These are phyloP conservation scores for Carassius auratus DNA, from an alignment of 2,113 vertebrate species.

Conservation along the genomic window DNA sequence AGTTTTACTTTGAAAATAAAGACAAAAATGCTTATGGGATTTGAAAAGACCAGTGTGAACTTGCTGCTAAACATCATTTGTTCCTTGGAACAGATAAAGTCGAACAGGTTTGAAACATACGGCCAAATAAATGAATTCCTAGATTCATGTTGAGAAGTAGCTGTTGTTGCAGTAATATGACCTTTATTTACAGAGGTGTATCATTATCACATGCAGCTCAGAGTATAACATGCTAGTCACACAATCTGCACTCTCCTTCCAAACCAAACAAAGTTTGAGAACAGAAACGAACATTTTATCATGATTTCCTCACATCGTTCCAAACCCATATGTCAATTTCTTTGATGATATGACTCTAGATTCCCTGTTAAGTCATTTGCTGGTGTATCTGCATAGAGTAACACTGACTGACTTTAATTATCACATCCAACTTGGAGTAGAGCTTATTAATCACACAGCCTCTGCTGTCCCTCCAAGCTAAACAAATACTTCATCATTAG, in stretches of 20 bases:
- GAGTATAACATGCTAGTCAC: conserved; percentile 10
- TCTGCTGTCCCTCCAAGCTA: conserved; percentile 58
- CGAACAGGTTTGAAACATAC: not conserved
- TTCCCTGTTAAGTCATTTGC: conserved; percentile 18
- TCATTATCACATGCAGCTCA: conserved; percentile 22
- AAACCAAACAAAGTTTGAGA: conserved; percentile 51
- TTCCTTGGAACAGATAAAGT: no score
- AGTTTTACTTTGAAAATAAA: no score
- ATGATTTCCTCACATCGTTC: not conserved
- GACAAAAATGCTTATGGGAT: not conserved
- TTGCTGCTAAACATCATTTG: no score
- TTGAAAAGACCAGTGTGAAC: no score
- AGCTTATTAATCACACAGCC: conserved; percentile 42
- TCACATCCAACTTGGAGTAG: conserved; percentile 13
- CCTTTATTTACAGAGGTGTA: not conserved
- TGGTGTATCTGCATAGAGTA: not conserved
- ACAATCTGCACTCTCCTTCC: conserved; percentile 55
- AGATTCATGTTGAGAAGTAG: conserved; percentile 4
- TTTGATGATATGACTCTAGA: conserved; percentile 24
- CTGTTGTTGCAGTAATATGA: not conserved
- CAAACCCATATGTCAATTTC: not conserved
- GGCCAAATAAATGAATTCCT: not conserved
- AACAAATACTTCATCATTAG: conserved; percentile 36
- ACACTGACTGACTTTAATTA: not conserved
- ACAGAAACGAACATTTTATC: not conserved